Percentiles rank a stretch among this genome's conserved stretches.
phyloP scores from a whole-genome alignment of 2,797 vertebrate genomes.

The Menidia menidia region DNA sequence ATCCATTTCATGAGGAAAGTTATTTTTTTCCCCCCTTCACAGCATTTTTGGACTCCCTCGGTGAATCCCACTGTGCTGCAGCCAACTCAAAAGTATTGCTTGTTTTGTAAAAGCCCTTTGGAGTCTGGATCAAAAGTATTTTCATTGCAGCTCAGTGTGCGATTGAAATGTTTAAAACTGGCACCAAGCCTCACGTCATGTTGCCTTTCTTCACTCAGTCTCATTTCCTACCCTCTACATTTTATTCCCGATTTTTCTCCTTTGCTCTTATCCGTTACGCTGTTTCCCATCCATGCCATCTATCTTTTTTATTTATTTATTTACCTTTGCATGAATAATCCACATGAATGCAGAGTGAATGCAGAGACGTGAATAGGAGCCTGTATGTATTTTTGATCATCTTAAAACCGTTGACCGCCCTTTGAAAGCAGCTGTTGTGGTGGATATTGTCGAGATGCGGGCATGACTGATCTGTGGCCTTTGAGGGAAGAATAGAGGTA shows the following conservation, averaged over 20 bases:
- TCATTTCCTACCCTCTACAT: conserved; percentile 28
- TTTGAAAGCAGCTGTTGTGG: conserved; percentile 28
- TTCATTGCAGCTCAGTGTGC: conserved; percentile 62
- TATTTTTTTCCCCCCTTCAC: conserved; percentile 2
- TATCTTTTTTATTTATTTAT: neutral
- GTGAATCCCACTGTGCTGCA: conserved; percentile 63
- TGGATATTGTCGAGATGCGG: conserved; percentile 15
- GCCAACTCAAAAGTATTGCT: conserved; percentile 67
- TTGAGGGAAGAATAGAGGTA: conserved; percentile 34
- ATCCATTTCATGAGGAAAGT: conserved; percentile 43
- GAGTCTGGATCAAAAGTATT: conserved; percentile 70
- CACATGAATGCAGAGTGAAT: conserved; percentile 48
- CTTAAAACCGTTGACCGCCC: conserved; percentile 34
- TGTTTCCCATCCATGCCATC: conserved; percentile 18
- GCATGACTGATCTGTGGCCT: conserved; percentile 2
- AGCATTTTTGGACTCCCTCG: conserved; percentile 39
- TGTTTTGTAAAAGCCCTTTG: conserved; percentile 72
- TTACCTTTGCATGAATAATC: conserved; percentile 55
- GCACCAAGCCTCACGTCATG: conserved; percentile 31
- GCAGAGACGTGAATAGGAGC: conserved; percentile 32
- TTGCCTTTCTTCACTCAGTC: conserved; percentile 15
- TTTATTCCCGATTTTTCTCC: conserved; percentile 19
- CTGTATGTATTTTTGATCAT: conserved; percentile 65
- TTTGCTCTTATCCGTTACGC: conserved; percentile 19
- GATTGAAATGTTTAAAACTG: conserved; percentile 73